Conservation (phyloP, 2,113 vertebrate species). For the Saccopteryx leptura region DNA sequence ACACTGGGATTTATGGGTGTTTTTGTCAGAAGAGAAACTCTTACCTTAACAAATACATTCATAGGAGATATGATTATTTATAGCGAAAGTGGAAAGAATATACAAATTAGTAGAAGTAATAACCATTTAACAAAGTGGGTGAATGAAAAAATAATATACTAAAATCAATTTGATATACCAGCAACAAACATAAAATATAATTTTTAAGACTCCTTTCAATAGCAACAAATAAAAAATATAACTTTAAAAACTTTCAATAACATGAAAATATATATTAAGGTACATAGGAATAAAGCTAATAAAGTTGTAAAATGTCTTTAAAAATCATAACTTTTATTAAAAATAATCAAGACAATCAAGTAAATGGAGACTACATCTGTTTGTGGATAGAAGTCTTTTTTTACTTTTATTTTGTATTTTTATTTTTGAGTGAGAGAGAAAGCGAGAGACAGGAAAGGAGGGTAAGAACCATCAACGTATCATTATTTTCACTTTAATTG, state of each 20-base stretch:
- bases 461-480: too few species aligned
- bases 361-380: not conserved
- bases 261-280: slow-evolving; percentile 35
- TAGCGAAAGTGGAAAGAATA: not conserved
- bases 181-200: not conserved
- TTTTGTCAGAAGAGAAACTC: not conserved
- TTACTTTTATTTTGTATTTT: too few species aligned
- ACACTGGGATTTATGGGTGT: not conserved
- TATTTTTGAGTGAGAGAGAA: too few species aligned
- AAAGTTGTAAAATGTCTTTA: not conserved
- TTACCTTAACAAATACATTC: not conserved
- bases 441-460: too few species aligned
- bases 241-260: not conserved
- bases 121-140: not conserved
- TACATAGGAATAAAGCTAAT: not conserved
- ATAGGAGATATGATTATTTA: not conserved
- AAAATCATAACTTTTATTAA: not conserved
- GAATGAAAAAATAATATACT: not conserved
- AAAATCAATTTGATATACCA: not conserved
- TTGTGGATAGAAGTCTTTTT: not conserved
- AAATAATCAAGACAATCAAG: not conserved
- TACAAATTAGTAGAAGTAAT: slow-evolving; percentile 13
- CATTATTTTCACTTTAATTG: too few species aligned
- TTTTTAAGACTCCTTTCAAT: not conserved
- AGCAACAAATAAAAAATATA: not conserved